Percentiles rank a stretch among this genome's conserved stretches.
These are phyloP conservation scores for Meriones unguiculatus DNA, from an alignment of 2,113 vertebrate species.

Conservation along the genomic window DNA sequence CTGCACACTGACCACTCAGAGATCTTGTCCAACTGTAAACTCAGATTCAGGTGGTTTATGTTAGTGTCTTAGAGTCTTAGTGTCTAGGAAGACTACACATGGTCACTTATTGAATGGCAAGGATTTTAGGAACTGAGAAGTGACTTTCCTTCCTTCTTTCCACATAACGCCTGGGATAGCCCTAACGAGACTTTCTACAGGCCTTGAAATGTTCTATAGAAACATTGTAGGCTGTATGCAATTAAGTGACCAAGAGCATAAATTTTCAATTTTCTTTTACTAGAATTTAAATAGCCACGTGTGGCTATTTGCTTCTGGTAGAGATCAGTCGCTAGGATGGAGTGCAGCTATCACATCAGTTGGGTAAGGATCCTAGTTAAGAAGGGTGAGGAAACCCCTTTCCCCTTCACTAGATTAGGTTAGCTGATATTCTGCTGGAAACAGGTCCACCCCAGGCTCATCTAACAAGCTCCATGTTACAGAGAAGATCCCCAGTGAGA, in stretches of 20 bases:
- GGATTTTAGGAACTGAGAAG: neutral
- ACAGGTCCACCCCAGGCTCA: neutral
- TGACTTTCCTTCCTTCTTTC: neutral
- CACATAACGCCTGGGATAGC: neutral
- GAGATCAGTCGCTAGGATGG: neutral
- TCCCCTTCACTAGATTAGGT: neutral
- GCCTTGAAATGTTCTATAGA: neutral
- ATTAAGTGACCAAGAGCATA: neutral
- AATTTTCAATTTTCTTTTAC: neutral
- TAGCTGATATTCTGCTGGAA: neutral
- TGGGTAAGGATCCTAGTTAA: neutral
- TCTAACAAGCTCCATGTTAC: neutral
- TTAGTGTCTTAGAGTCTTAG: neutral
- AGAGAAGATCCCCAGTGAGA: neutral
- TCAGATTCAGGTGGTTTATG: neutral
- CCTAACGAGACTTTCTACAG: neutral
- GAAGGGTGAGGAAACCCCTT: neutral
- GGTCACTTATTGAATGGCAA: neutral
- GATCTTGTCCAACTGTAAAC: neutral
- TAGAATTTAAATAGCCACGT: neutral
- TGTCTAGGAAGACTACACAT: neutral
- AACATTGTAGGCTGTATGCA: neutral
- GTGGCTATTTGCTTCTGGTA: neutral
- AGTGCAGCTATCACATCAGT: neutral
- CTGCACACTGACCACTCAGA: neutral